Base-by-base conservation (phyloP, 2,113 vertebrate species). In the Oryzias woworae region DNA sequence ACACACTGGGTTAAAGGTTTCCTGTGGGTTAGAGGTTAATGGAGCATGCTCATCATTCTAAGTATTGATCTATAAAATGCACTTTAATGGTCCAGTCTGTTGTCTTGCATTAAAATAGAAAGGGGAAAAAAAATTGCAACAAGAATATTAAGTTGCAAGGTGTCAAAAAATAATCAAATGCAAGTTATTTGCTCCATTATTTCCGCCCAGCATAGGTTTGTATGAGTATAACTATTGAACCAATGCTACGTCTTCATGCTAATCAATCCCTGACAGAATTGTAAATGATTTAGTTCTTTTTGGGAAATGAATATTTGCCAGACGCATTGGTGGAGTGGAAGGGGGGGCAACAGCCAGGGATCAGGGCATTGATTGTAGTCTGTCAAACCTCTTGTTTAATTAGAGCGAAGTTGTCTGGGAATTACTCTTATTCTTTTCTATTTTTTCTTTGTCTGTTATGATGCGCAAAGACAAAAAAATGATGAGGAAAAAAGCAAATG, bases 101-200 rank as follows among this genome's bases (percentile, higher is more conserved):
- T 94, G 92, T 94, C 82, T 92, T 92, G 92, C 87, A 86, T 82
- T 83, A 82, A 73, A 71, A 83, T 87, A 10, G 36, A 49, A 75
- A 78, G 83, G 90, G 86, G 84, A 85, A 83, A 81, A 81, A 45
- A 17, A 45, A 7, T 90, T 82, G 71, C 82, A 80, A 78, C 22
- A 61, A 74, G 81, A 74, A 64, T 94, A 95, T 96, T 92, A 96
- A 94, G 92, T 91, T 87, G 87, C 94, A 93, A 93, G 91, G 91
- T 84, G 83, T 85, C 91, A 89, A 24, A 45, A 36, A 16, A 22
- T 66, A 47, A 62, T 62, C 31, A 52, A 50, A 28, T 88, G 86
- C 82, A 74, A 78, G 85, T 90, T 93, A 90, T 90, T 91, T 88
- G 88, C 87, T 83, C 87, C 87, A 87, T 92, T 91, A 92, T 93